Percentiles rank a stretch among this genome's conserved stretches.
phyloP scores from a whole-genome alignment of 2,888 invertebrate genomes.

The Cactoblastis cactorum region DNA sequence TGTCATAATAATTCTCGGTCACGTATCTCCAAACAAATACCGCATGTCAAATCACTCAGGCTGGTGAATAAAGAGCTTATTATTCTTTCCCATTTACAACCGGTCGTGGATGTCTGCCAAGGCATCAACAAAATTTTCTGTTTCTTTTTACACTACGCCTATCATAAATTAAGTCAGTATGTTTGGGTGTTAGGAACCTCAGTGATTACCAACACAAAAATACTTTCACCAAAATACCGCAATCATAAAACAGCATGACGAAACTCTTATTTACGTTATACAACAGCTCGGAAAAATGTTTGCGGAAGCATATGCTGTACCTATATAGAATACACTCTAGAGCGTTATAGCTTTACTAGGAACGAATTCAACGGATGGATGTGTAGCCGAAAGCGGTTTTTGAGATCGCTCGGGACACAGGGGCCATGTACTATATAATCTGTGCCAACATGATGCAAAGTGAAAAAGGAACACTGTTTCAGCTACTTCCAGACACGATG shows the following conservation, averaged over 20 bases:
- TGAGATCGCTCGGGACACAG: background rate
- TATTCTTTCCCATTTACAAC: conserved; percentile 4
- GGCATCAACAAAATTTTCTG: conserved; percentile 41
- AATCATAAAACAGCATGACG: conserved; percentile 46
- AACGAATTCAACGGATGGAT: too few species aligned
- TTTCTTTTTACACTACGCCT: conserved; percentile 35
- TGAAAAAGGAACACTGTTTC: background rate
- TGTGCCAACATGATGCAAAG: background rate
- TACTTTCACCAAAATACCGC: conserved; percentile 57
- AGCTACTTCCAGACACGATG: background rate
- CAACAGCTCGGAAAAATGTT: conserved; percentile 39
- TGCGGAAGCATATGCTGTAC: conserved; percentile 21
- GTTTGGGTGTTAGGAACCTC: conserved; percentile 40
- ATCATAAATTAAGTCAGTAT: conserved; percentile 42
- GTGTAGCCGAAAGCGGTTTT: background rate
- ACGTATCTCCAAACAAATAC: background rate
- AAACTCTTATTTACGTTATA: conserved; percentile 51
- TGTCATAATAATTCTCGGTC: conserved; percentile 7
- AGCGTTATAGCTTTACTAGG: conserved; percentile 1
- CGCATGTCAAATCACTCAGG: background rate
- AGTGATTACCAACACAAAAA: conserved; percentile 47
- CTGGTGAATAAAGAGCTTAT: conserved; percentile 1
- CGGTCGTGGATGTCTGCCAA: conserved; percentile 36
- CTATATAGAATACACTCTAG: background rate
- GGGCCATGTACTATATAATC: too few species aligned